Conservation (phyloP, 2,113 vertebrate genomes). For the Chamaetylas fuelleborni region DNA sequence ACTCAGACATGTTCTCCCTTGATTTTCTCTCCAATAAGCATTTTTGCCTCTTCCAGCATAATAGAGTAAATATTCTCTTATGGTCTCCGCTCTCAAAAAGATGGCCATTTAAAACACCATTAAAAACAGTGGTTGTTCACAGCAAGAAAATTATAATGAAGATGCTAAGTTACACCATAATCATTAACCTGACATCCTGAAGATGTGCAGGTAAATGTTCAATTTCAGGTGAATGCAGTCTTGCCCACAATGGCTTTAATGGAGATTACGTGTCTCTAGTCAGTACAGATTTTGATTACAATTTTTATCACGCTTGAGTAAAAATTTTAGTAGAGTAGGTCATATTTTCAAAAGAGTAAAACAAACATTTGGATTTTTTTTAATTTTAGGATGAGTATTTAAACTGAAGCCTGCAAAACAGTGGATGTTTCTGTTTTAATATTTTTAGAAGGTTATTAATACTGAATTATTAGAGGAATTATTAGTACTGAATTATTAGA, state of each 20-base stretch:
- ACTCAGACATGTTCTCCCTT: neutral
- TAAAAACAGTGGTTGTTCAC: neutral
- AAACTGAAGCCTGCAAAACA: neutral
- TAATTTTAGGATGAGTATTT: neutral
- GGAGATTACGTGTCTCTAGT: neutral
- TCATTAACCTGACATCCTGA: neutral
- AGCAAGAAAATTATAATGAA: neutral
- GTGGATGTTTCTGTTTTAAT: neutral
- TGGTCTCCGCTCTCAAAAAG: neutral
- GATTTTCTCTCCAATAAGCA: neutral
- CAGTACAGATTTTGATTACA: neutral
- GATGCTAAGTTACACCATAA: neutral
- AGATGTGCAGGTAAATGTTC: neutral
- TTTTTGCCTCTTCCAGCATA: neutral
- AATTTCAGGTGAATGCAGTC: neutral
- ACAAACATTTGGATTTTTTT: neutral
- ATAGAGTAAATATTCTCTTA: neutral
- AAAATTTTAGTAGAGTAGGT: neutral
- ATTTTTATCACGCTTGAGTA: neutral
- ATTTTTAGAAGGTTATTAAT: neutral
- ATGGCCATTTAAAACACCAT: neutral
- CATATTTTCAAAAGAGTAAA: neutral
- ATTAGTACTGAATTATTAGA: neutral
- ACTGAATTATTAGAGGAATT: neutral
- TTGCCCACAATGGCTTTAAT: neutral